These are phyloP conservation scores for Lochmaea crataegi DNA, from an alignment of 2,888 invertebrate species.

Conservation along the genomic window DNA sequence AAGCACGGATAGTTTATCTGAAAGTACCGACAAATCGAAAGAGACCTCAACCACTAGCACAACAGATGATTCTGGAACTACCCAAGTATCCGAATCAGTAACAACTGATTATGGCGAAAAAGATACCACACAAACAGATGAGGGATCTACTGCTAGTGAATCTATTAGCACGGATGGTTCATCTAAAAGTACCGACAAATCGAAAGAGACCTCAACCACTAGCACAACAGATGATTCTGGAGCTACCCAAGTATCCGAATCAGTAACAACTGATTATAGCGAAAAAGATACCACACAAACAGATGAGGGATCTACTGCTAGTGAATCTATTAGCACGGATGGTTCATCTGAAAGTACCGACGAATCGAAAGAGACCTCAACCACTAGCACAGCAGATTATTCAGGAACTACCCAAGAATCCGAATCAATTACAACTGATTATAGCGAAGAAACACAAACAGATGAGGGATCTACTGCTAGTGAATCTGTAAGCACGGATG, in stretches of 20 bases:
- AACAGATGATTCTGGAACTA: background rate
- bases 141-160: no score
- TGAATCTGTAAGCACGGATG: background rate
- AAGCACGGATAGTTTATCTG: background rate
- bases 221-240: no score
- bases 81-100: background rate
- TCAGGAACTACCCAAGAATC: conserved; percentile 68
- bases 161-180: no score
- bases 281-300: background rate
- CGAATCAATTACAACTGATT: conserved; percentile 61
- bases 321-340: background rate
- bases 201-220: no score
- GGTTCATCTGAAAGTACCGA: background rate
- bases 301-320: background rate
- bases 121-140: background rate
- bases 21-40: background rate
- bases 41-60: background rate
- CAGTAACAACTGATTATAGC: background rate
- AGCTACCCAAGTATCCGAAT: background rate
- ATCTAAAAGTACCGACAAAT: no score
- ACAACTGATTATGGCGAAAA: background rate
- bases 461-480: conserved; percentile 63
- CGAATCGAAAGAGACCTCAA: background rate
- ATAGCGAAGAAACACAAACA: conserved; percentile 64
- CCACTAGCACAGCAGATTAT: conserved; percentile 67